A percentile compares a stretch with the other conserved stretches of the same genome.
phyloP scores from a whole-genome alignment of 1,140 invertebrate genomes.

The Drosophila kurseongensis region DNA sequence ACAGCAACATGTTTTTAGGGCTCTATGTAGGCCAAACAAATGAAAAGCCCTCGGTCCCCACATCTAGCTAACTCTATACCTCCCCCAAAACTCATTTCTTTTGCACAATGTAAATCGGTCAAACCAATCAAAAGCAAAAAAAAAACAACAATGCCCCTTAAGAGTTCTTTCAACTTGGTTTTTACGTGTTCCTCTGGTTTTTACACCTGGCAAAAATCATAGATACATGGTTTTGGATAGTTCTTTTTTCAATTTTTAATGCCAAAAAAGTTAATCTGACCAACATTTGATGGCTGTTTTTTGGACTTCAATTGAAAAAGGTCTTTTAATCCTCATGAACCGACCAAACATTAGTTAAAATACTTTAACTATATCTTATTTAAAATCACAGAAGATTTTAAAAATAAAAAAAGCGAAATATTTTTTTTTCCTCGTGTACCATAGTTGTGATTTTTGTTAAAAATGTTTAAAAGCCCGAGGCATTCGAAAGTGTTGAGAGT shows the following conservation, averaged over 20 bases:
- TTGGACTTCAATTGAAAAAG: too few relatives aligned
- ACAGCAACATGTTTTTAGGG: slow-evolving; percentile 29
- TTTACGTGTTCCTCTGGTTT: slow-evolving; percentile 6
- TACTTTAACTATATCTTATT: too few relatives aligned
- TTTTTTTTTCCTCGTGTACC: neutral
- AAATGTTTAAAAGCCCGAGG: slow-evolving; percentile 11
- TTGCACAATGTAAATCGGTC: slow-evolving; percentile 80
- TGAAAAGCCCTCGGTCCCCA: slow-evolving; percentile 43
- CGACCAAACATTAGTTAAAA: too few relatives aligned
- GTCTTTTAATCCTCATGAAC: too few relatives aligned
- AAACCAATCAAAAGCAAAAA: slow-evolving; percentile 71
- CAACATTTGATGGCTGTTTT: too few relatives aligned
- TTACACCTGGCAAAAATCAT: slow-evolving; percentile 13
- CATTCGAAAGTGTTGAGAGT: slow-evolving; percentile 29
- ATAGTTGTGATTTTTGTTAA: neutral
- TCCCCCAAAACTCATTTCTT: slow-evolving; percentile 71
- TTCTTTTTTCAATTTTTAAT: neutral
- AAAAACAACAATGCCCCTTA: slow-evolving; percentile 44
- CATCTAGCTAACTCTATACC: slow-evolving; percentile 2
- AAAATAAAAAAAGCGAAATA: too few relatives aligned
- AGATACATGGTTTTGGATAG: neutral
- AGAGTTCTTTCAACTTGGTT: slow-evolving; percentile 56
- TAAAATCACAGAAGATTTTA: too few relatives aligned
- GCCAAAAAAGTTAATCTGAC: too few relatives aligned
- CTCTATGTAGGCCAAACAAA: slow-evolving; percentile 64